Evolutionary conservation across 1,140 invertebrate species (phyloP).

Genomic region (Planococcus citri): DNA sequence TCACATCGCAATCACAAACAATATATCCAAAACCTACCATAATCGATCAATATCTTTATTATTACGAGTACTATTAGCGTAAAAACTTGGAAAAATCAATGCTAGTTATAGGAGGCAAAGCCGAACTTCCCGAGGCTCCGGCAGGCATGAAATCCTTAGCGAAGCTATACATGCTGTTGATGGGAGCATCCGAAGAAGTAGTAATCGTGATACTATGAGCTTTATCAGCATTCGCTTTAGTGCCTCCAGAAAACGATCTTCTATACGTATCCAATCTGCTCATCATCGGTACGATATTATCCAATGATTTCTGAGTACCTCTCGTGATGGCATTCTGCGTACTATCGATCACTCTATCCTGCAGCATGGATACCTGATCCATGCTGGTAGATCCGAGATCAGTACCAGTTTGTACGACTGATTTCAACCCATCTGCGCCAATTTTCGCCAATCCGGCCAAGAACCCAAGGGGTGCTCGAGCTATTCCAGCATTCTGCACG

Average conservation of each 20-base stretch:
- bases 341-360: not conserved
- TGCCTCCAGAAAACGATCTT: not conserved
- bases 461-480: not conserved
- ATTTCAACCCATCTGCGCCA: not conserved
- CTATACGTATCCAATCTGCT: not conserved
- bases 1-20: no score
- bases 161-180: not conserved
- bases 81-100: not conserved
- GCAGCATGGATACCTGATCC: not conserved
- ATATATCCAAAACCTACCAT: no score
- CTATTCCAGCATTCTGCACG: not conserved
- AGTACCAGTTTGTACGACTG: not conserved
- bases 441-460: not conserved
- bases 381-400: not conserved
- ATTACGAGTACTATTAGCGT: no score
- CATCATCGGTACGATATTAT: not conserved
- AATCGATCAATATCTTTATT: not conserved
- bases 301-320: not conserved
- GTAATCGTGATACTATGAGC: not conserved
- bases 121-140: not conserved
- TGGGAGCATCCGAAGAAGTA: not conserved
- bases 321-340: not conserved
- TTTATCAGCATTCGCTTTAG: not conserved
- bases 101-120: not conserved
- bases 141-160: not conserved